phyloP scores from a whole-genome alignment of 2,888 invertebrate species.

The Sialis lutaria region DNA sequence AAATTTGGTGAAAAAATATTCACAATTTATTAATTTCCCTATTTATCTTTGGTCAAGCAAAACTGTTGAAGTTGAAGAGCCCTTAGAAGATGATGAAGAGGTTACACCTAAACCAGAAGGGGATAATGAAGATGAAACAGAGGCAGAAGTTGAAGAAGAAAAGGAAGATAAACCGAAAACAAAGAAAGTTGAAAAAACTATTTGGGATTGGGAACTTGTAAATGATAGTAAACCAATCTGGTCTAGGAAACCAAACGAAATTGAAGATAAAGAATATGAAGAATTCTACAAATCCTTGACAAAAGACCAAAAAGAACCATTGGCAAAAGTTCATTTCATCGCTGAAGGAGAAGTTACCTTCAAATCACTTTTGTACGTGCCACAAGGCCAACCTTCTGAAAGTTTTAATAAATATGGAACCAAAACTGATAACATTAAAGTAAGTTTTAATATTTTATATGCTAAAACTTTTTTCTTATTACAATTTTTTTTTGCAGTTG shows the following conservation, averaged over 20 bases:
- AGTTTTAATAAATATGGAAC: slow-evolving; percentile 93
- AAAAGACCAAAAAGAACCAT: slow-evolving; percentile 68
- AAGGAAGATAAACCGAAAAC: slow-evolving; percentile 60
- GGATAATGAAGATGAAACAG: slow-evolving; percentile 34
- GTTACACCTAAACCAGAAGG: slow-evolving; percentile 12
- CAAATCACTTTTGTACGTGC: slow-evolving; percentile 89
- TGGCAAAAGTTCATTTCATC: slow-evolving; percentile 84
- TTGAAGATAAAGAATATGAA: slow-evolving; percentile 75
- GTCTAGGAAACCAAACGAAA: slow-evolving; percentile 81
- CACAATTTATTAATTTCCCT: slow-evolving; percentile 99
- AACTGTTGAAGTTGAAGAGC: slow-evolving; percentile 60
- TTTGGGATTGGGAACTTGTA: slow-evolving; percentile 95
- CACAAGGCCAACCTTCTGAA: slow-evolving; percentile 78
- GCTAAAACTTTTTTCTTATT: not conserved
- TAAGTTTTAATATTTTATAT: slow-evolving; percentile 11
- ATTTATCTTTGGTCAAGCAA: slow-evolving; percentile 72
- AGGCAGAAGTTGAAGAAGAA: slow-evolving; percentile 47
- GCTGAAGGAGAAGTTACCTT: slow-evolving; percentile 99
- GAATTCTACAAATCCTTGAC: slow-evolving; percentile 93
- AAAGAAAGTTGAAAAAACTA: slow-evolving; percentile 81
- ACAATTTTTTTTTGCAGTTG: slow-evolving; percentile 28
- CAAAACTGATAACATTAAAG: slow-evolving; percentile 83
- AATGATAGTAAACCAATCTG: slow-evolving; percentile 98
- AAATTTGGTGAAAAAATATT: slow-evolving; percentile 89
- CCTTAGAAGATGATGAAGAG: slow-evolving; percentile 29